These are phyloP conservation scores for Gandaritis pyraliata DNA, from an alignment of 2,888 invertebrate genomes.

Conservation along the genomic window DNA sequence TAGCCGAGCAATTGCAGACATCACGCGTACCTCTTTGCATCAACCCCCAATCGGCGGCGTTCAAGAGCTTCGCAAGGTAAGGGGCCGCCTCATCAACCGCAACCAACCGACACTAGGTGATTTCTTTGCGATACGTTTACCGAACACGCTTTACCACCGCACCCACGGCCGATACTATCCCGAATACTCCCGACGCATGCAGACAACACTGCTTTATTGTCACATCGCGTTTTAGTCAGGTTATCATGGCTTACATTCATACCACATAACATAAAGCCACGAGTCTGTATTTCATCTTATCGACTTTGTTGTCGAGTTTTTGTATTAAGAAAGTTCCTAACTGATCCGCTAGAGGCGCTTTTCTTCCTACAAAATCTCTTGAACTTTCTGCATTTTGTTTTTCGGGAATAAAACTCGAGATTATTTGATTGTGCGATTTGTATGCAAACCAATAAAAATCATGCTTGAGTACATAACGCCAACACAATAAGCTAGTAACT, in stretches of 20 bases:
- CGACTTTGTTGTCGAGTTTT: no score
- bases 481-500: background rate
- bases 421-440: no score
- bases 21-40: constrained; percentile 99
- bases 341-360: no score
- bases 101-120: constrained; percentile 83
- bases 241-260: no score
- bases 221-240: no score
- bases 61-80: constrained; percentile 99
- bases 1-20: constrained; percentile 97
- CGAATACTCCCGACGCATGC: constrained; percentile 45
- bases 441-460: no score
- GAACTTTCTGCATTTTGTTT: no score
- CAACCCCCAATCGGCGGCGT: constrained; percentile 99
- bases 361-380: background rate
- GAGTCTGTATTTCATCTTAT: no score
- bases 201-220: constrained; percentile 44
- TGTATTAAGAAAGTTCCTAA: no score
- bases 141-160: constrained; percentile 72
- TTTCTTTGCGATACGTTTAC: constrained; percentile 82
- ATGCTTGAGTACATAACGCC: background rate
- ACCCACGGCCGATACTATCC: constrained; percentile 65
- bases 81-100: constrained; percentile 76
- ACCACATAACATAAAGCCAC: no score
- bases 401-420: no score